phyloP scores from a whole-genome alignment of 2,113 vertebrate genomes.

The Chlorodrepanis virens region DNA sequence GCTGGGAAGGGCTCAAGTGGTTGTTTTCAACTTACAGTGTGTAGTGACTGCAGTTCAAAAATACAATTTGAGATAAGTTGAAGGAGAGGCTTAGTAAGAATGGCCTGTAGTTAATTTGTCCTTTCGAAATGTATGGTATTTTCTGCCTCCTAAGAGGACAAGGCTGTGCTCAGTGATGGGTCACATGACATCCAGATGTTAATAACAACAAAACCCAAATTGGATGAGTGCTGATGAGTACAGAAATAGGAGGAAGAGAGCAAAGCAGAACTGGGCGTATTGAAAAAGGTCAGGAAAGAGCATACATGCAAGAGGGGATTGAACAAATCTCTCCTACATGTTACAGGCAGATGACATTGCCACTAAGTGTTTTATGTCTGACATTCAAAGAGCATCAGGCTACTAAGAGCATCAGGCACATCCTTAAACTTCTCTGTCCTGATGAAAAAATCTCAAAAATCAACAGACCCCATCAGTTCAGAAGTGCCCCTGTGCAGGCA shows the following conservation, averaged over 20 bases:
- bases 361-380: background rate
- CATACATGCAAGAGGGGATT: background rate
- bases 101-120: background rate
- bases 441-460: background rate
- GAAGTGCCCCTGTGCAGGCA: background rate
- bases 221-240: background rate
- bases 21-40: slow-evolving; percentile 30
- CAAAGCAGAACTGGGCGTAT: background rate
- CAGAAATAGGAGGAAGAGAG: background rate
- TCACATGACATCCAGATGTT: background rate
- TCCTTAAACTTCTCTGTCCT: background rate
- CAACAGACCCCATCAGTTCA: background rate
- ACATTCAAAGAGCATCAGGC: background rate
- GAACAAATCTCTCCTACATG: background rate
- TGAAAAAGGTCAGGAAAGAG: background rate
- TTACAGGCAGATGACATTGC: background rate
- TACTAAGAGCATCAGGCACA: background rate
- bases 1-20: slow-evolving; percentile 26
- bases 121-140: background rate
- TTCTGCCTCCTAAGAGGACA: background rate
- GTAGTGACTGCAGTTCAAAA: slow-evolving; percentile 8
- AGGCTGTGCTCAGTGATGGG: background rate
- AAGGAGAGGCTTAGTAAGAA: slow-evolving; percentile 31
- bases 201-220: background rate
- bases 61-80: slow-evolving; percentile 4